Evolutionary conservation across 2,113 vertebrate genomes (phyloP).

Genomic region (Athene cunicularia): DNA sequence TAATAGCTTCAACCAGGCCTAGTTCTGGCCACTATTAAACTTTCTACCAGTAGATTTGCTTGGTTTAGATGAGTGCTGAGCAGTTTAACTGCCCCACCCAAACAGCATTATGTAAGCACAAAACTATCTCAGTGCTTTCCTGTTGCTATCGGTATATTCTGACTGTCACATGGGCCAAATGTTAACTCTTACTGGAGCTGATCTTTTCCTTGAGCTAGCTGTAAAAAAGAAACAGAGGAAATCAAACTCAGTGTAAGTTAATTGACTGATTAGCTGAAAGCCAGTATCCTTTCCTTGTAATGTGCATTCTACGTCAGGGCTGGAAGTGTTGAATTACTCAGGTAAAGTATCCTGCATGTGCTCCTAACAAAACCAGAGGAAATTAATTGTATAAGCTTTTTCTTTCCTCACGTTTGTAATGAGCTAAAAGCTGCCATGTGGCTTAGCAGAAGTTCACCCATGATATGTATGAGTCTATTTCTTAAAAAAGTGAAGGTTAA

Average conservation of each 20-base stretch:
- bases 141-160: not conserved
- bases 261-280: not conserved
- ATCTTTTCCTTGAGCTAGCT: not conserved
- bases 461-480: not conserved
- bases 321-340: not conserved
- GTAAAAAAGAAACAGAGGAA: not conserved
- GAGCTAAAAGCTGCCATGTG: not conserved
- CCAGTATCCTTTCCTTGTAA: not conserved
- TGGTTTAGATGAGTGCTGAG: not conserved
- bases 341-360: not conserved
- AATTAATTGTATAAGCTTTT: not conserved
- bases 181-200: not conserved
- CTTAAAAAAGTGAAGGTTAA: not conserved
- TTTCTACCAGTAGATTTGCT: not conserved
- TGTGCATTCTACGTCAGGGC: not conserved
- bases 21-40: not conserved
- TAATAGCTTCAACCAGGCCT: not conserved
- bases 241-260: not conserved
- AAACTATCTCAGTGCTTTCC: not conserved
- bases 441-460: not conserved
- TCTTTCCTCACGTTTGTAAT: not conserved
- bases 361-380: not conserved
- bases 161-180: not conserved
- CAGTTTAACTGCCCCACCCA: not conserved
- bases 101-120: not conserved